Conservation (phyloP, 2,113 vertebrate genomes). For the Catharus minimus region DNA sequence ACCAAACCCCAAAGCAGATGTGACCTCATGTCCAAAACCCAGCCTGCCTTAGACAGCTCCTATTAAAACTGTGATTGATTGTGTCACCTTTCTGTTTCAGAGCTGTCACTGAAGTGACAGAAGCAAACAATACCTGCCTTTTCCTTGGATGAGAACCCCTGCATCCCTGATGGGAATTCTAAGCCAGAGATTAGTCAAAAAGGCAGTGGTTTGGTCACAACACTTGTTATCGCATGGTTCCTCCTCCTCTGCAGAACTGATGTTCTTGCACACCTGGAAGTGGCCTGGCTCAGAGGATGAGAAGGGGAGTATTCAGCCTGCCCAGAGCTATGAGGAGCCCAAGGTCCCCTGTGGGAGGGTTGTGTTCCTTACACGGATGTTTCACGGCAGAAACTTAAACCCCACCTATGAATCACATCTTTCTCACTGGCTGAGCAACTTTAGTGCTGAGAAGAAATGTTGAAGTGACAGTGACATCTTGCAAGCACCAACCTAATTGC, state of each 20-base stretch:
- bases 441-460: background rate
- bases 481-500: background rate
- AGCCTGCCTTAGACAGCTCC: background rate
- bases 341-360: rapidly evolving
- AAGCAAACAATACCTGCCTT: rapidly evolving
- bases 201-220: background rate
- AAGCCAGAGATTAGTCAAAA: background rate
- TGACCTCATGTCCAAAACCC: background rate
- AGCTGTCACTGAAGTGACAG: background rate
- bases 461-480: background rate
- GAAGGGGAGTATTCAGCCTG: background rate
- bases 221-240: background rate
- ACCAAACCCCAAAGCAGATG: background rate
- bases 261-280: background rate
- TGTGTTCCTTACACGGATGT: background rate
- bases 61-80: background rate
- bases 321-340: background rate
- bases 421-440: background rate
- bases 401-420: background rate
- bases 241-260: background rate
- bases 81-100: background rate
- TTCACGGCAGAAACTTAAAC: background rate
- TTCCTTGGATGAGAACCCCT: background rate
- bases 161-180: background rate
- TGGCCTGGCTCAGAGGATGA: too few relatives aligned